These are phyloP conservation scores for Hirundichthys speculiger DNA, from an alignment of 2,113 vertebrate species.

Conservation along the genomic window DNA sequence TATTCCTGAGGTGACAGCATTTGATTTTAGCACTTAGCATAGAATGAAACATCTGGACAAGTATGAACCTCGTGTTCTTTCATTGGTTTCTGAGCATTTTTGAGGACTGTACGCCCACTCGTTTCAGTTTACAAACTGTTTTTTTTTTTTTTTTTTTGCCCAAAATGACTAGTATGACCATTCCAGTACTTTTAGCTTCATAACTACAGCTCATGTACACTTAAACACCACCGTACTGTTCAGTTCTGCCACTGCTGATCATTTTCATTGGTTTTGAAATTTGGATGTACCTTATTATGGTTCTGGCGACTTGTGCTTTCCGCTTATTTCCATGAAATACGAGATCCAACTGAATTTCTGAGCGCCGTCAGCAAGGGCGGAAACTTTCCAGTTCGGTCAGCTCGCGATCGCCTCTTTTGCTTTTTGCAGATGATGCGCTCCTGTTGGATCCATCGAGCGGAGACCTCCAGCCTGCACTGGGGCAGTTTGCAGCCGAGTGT, in stretches of 20 bases:
- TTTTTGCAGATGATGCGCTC: no score
- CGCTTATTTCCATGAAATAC: no score
- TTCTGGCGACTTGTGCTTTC: not conserved
- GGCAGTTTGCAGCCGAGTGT: no score
- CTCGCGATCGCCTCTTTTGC: no score
- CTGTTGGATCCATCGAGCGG: no score
- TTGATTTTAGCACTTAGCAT: slow-evolving; percentile 73
- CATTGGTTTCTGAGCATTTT: slow-evolving; percentile 18
- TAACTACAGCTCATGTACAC: slow-evolving; percentile 10
- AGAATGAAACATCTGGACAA: slow-evolving; percentile 41
- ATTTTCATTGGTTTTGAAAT: not conserved
- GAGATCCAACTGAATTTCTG: no score
- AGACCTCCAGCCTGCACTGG: no score
- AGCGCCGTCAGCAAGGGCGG: no score
- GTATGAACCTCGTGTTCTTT: slow-evolving; percentile 28
- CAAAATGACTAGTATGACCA: slow-evolving; percentile 24
- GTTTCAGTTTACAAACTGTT: slow-evolving; percentile 12
- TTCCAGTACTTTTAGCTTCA: slow-evolving; percentile 24
- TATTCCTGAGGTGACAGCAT: slow-evolving; percentile 80
- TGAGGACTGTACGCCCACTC: not conserved
- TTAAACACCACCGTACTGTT: not conserved
- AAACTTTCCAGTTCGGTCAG: no score
- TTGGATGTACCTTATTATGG: not conserved
- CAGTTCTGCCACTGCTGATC: not conserved
- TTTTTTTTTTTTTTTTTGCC: not conserved